Percentiles rank a stretch among this genome's conserved stretches.
Evolutionary conservation across 2,113 vertebrate species (phyloP).

Genomic region (Mirounga angustirostris): DNA sequence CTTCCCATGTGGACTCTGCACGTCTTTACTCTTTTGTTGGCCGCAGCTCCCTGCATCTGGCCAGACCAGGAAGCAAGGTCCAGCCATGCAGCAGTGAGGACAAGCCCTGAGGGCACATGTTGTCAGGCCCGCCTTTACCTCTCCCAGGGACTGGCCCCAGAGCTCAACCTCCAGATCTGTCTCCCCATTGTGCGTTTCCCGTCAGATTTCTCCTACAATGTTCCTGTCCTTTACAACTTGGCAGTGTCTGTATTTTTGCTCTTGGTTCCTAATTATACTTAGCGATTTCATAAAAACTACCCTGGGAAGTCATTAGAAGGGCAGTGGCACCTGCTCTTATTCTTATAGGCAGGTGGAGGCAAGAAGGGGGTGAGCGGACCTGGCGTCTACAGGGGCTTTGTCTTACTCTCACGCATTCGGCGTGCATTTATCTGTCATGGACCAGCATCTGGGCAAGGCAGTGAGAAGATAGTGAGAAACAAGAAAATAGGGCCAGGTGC

Average conservation of each 20-base stretch:
- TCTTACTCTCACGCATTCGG: not conserved
- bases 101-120: not conserved
- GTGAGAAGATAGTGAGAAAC: not conserved
- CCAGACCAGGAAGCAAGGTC: too few species aligned
- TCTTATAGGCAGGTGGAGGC: not conserved
- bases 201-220: not conserved
- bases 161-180: not conserved
- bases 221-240: not conserved
- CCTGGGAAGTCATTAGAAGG: not conserved
- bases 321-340: not conserved
- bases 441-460: not conserved
- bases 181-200: not conserved
- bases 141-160: not conserved
- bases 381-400: not conserved
- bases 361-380: not conserved
- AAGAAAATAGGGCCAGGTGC: not conserved
- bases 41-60: too few species aligned
- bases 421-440: not conserved
- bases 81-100: too few species aligned
- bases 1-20: not conserved
- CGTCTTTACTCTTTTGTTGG: not conserved
- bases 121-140: not conserved
- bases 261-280: not conserved
- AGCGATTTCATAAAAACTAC: not conserved
- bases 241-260: not conserved